Base-by-base conservation (phyloP, 2,113 vertebrate species). In the Myrmecobius fasciatus region DNA sequence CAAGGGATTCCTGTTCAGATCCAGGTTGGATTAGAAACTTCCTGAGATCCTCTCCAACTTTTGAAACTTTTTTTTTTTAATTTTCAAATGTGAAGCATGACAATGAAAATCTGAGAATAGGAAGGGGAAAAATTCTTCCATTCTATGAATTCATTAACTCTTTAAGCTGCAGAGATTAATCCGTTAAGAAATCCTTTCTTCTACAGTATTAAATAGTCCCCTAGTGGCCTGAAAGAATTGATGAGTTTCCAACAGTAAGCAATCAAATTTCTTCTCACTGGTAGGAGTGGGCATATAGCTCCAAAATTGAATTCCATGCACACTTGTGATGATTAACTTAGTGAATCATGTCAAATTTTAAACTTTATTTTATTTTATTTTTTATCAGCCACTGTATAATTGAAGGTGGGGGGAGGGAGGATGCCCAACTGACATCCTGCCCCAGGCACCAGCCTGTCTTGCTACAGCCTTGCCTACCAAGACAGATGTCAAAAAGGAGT, bases 341-440 rank as follows among this genome's bases (percentile, higher is more conserved):
- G 95, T 91, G 95, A 95, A 91, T 90, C 92, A 1, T 89, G 89
- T 95, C 93, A 94, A 47, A 93, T 92, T 96, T 92, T 89, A 96
- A 95, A 96, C 91, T 97, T 96, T 89, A 94, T 97, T 95, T 93
- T 90, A 94, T 95, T 96, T 97, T 96, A 96, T 97, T 97, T 93
- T 97, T 96, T 97, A 97, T 95, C 91, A 46, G 75, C 95, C 95
- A 54, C 96, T 92, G 93, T 92, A 83, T 97, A 97, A 98, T 96
- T 96, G 97, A 94, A 97, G 95, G 92, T 28, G 89, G 93, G 91
- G 46, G 96, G 92, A 28, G 75, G 90, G 92, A 52, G 92, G 92
- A 91, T 93, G 95, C 95, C 96, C 95, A 48, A 46, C 0, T 97
- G 97, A 97, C 97, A 97, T 53, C 89, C 90, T 11, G 95, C 97